A percentile compares a stretch with the other conserved stretches of the same genome.
These are phyloP conservation scores for Alentia gelatinosa DNA, from an alignment of 2,888 invertebrate genomes.

Conservation along the genomic window DNA sequence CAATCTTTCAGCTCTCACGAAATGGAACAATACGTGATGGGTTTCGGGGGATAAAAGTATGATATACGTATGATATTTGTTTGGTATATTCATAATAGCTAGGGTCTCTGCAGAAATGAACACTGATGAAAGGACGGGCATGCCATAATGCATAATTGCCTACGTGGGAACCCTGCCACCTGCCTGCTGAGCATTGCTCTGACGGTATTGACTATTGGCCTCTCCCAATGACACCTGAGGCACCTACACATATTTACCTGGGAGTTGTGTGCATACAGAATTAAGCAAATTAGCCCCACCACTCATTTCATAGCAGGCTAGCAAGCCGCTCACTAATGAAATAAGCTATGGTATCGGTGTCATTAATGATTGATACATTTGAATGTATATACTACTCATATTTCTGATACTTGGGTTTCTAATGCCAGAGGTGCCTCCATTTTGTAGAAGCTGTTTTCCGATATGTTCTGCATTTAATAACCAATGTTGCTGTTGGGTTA, in stretches of 20 bases:
- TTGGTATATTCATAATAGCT: too few relatives aligned
- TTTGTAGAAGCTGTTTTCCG: too few relatives aligned
- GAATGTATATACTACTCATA: neutral
- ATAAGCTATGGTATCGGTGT: neutral
- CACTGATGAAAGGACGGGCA: neutral
- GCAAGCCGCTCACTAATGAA: neutral
- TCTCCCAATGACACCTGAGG: constrained; percentile 11
- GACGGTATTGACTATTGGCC: constrained; percentile 17
- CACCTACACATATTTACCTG: constrained; percentile 6
- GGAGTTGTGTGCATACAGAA: constrained; percentile 16
- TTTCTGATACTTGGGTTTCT: too few relatives aligned
- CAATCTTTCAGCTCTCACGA: too few relatives aligned
- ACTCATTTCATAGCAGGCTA: neutral
- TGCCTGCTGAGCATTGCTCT: neutral
- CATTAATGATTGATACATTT: neutral
- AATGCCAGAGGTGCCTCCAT: too few relatives aligned
- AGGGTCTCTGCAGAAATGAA: neutral
- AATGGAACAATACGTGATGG: too few relatives aligned
- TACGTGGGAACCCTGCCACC: constrained; percentile 9
- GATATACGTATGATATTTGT: too few relatives aligned
- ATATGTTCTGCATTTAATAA: too few relatives aligned
- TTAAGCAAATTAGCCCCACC: constrained; percentile 2
- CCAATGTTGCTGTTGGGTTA: too few relatives aligned
- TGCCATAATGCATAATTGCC: neutral
- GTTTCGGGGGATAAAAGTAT: too few relatives aligned